Percentiles rank a stretch among this genome's conserved stretches.
These are phyloP conservation scores for Drosophila acutilabella DNA, from an alignment of 2,888 invertebrate species.

Conservation along the genomic window DNA sequence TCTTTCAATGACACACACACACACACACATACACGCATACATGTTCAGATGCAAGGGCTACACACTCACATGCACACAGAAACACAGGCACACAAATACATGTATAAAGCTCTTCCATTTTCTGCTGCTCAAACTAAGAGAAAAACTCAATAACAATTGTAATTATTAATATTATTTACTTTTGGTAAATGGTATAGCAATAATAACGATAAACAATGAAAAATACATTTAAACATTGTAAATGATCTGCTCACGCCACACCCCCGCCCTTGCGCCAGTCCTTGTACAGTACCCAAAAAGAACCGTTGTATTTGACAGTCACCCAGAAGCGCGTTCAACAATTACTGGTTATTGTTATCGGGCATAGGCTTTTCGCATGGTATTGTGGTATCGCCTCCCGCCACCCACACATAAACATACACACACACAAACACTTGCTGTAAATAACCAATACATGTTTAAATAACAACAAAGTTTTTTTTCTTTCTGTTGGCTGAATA, in stretches of 20 bases:
- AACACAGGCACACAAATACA: background rate
- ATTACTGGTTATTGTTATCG: constrained; percentile 5
- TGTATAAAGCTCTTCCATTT: background rate
- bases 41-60: constrained; percentile 18
- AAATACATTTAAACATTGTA: constrained; percentile 26
- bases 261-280: background rate
- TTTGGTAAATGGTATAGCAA: constrained; percentile 43
- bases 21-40: constrained; percentile 10
- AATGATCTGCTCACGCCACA: constrained; percentile 1
- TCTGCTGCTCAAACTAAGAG: background rate
- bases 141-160: constrained; percentile 31
- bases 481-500: constrained; percentile 25
- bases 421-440: constrained; percentile 28
- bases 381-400: background rate
- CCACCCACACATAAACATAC: constrained; percentile 4
- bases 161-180: constrained; percentile 28
- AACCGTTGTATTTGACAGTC: background rate
- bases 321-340: background rate
- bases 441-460: constrained; percentile 40
- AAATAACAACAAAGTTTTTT: constrained; percentile 17
- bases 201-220: constrained; percentile 19
- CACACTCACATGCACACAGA: constrained; percentile 7
- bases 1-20: background rate
- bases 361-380: background rate
- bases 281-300: background rate